phyloP scores from a whole-genome alignment of 1,140 invertebrate species.

The Heliconius hewitsoni region DNA sequence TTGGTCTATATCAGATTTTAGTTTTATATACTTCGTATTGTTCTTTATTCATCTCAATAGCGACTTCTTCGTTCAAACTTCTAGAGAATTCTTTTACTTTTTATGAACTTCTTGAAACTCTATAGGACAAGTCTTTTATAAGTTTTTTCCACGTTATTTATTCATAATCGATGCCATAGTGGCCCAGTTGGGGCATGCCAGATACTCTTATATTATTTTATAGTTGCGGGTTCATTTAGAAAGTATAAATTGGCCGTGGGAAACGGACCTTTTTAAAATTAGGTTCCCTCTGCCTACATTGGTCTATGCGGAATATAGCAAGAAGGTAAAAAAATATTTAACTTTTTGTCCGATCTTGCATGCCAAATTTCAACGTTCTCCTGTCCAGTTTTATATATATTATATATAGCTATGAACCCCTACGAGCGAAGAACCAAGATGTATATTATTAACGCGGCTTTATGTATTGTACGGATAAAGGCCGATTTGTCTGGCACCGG shows the following conservation, averaged over 20 bases:
- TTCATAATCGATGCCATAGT: neutral
- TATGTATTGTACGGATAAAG: neutral
- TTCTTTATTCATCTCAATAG: slow-evolving; percentile 7
- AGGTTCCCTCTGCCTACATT: no score
- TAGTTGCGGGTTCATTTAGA: no score
- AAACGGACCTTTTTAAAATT: no score
- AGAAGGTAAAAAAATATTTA: no score
- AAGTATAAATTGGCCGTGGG: no score
- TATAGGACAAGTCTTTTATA: neutral
- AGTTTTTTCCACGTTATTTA: neutral
- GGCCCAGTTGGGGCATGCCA: neutral
- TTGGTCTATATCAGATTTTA: neutral
- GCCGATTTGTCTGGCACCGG: neutral
- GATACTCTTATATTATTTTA: neutral
- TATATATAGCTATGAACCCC: no score
- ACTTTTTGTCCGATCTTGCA: no score
- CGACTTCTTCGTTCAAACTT: neutral
- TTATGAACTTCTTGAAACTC: slow-evolving; percentile 1
- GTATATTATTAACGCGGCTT: neutral
- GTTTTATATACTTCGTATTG: slow-evolving; percentile 1
- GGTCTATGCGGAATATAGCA: no score
- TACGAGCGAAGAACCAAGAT: no score
- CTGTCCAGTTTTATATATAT: no score
- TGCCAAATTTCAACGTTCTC: no score
- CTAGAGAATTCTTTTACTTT: neutral